Conservation (phyloP, 2,113 vertebrate species). For the Dryoscopus gambensis region DNA sequence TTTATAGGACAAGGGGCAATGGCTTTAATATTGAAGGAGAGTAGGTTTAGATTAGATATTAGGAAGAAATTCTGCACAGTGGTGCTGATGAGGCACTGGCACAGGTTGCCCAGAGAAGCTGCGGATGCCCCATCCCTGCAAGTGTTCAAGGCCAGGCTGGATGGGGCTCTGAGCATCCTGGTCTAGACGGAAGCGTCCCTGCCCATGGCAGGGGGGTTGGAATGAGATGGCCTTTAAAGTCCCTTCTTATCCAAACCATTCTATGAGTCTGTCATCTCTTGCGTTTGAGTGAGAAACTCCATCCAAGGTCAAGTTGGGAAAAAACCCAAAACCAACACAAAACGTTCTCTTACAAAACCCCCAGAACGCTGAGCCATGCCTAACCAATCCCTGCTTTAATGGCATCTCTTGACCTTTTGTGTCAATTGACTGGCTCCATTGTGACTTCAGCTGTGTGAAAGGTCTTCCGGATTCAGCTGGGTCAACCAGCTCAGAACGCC, state of each 20-base stretch:
- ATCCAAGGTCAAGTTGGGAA: neutral
- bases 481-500: neutral
- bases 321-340: neutral
- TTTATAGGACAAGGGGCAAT: neutral
- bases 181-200: neutral
- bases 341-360: neutral
- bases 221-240: neutral
- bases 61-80: neutral
- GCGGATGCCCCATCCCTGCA: neutral
- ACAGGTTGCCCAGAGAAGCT: neutral
- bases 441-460: neutral
- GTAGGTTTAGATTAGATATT: neutral
- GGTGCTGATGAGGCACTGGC: neutral
- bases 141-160: rapidly evolving
- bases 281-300: neutral
- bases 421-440: neutral
- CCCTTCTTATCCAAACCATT: neutral
- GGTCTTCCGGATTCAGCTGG: neutral
- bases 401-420: neutral
- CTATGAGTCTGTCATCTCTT: neutral
- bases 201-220: neutral
- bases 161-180: neutral
- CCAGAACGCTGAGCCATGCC: neutral
- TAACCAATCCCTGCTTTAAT: neutral
- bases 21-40: neutral